Evolutionary conservation across 2,113 vertebrate genomes (phyloP), one percentile per base, ranked within the genome.

Genomic region (Micronycteris hirsuta): DNA sequence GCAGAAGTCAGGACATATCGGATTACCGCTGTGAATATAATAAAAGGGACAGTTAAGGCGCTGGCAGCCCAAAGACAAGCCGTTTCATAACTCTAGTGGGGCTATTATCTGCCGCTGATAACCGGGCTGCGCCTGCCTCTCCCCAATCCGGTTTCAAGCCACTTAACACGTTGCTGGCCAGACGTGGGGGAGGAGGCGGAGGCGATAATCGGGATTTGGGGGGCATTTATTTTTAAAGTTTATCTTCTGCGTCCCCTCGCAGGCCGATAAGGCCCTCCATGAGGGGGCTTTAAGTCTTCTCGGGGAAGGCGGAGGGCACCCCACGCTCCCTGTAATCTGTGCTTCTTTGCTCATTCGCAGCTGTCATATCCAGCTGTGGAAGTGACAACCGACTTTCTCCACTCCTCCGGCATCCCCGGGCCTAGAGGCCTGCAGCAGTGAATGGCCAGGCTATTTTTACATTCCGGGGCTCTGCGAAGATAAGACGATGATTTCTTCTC

Each of bases 1-100:
- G 99, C 99, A 99, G 99, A 99, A 98, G 98, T 99, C 99, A 99
- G 99, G 99, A 99, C 99, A 99, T 99, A 99, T 99, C 99, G 98
- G 99, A 99, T 99, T 99, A 99, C 99, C 98, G 98, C 99, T 99
- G 99, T 99, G 99, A 99, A 99, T 99, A 99, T 99, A 99, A 99
- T 99, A 99, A 99, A 99, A 99, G 99, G 99, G 99, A 99, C 98
- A 98, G 99, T 98, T 99, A 99, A 99, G 98, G 99, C 99, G 99
- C 97, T 98, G 99, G 99, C 99, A 99, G 99, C 99, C 99, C 98
- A 99, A 98, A 99, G 99, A 99, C 98, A 98, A 98, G 98, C 98
- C 98, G 98, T 98, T 99, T 99, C 99, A 98, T 99, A 98, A 97
- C 98, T 98, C 98, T 99, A 97, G 98, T 98, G 97, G 98, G 98